Conservation (phyloP, 2,888 invertebrate species). For the Lathronympha strigana region DNA sequence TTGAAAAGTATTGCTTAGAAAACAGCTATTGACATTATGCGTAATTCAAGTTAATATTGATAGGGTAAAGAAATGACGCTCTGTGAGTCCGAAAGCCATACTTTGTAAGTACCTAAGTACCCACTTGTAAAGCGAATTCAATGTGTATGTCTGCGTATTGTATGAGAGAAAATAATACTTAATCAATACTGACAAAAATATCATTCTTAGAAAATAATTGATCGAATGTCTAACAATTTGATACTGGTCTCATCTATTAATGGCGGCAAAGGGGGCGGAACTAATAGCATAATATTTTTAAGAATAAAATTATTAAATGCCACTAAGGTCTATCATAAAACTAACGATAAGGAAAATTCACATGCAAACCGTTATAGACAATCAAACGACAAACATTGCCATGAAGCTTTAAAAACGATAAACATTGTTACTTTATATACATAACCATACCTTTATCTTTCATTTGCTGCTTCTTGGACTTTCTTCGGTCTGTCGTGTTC, state of each 20-base stretch:
- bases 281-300: no score
- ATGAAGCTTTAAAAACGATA: slow-evolving; percentile 13
- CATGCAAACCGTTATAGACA: slow-evolving; percentile 20
- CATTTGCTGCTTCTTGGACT: slow-evolving; percentile 84
- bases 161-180: background rate
- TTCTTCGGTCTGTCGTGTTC: slow-evolving; percentile 88
- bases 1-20: background rate
- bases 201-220: no score
- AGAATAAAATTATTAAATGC: background rate
- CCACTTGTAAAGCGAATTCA: background rate
- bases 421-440: background rate
- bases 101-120: background rate
- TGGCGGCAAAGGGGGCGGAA: no score
- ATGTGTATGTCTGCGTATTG: background rate
- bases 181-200: background rate
- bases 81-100: background rate
- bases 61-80: background rate
- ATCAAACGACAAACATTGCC: slow-evolving; percentile 2
- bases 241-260: no score
- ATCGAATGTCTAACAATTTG: background rate
- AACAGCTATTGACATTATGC: background rate
- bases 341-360: background rate
- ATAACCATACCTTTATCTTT: slow-evolving; percentile 88
- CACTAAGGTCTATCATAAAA: background rate
- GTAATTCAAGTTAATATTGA: background rate